A percentile compares a stretch with the other conserved stretches of the same genome.
These are phyloP conservation scores for Dendrocincla tyrannina DNA, from an alignment of 2,797 vertebrate genomes.

Conservation along the genomic window DNA sequence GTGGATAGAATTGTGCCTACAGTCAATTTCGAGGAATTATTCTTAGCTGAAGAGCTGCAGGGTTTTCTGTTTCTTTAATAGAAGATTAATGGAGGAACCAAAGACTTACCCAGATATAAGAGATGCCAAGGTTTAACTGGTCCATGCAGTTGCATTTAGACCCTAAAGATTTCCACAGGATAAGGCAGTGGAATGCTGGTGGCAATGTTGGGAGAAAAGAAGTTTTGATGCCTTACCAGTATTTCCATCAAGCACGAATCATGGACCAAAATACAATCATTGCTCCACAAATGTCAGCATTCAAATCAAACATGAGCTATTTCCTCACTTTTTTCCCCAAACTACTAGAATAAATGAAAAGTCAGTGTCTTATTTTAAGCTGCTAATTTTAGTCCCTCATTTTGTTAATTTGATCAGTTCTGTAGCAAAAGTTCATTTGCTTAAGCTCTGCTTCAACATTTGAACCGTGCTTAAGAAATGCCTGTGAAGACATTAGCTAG, in stretches of 20 bases:
- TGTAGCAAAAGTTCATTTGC: neutral
- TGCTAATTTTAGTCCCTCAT: neutral
- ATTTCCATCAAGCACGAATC: neutral
- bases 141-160: neutral
- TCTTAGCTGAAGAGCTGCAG: neutral
- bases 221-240: neutral
- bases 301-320: neutral
- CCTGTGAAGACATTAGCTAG: neutral
- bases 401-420: neutral
- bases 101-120: neutral
- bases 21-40: neutral
- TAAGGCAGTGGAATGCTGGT: neutral
- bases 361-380: neutral
- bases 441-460: neutral
- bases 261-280: neutral
- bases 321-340: neutral
- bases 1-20: neutral
- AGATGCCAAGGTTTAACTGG: neutral
- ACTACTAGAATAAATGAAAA: neutral
- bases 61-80: neutral
- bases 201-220: neutral
- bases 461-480: neutral
- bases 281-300: neutral
- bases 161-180: neutral
- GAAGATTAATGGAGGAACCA: neutral